Percentiles rank a stretch among this genome's conserved stretches.
phyloP scores from a whole-genome alignment of 2,113 vertebrate genomes.

The Melanerpes formicivorus region DNA sequence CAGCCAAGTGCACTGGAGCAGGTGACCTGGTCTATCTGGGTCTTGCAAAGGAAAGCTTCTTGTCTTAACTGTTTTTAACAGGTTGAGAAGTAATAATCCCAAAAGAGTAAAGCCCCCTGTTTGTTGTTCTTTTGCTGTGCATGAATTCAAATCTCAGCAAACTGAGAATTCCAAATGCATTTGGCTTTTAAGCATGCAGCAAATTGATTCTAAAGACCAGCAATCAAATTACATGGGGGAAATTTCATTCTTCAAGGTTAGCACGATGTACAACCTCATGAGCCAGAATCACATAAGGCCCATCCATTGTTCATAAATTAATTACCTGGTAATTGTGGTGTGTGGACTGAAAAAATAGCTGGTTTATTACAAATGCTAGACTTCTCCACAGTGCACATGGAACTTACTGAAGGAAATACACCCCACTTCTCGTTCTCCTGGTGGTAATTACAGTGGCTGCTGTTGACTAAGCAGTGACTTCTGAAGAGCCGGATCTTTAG shows the following conservation, averaged over 20 bases:
- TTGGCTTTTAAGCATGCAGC: slow-evolving; percentile 21
- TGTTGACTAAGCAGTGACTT: background rate
- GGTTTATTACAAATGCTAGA: background rate
- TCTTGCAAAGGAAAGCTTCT: background rate
- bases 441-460: background rate
- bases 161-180: background rate
- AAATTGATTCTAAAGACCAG: slow-evolving; percentile 3
- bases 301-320: background rate
- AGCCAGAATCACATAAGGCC: background rate
- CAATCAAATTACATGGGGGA: background rate
- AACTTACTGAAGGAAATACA: background rate
- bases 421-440: background rate
- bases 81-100: background rate
- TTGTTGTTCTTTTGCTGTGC: background rate
- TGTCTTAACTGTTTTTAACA: background rate
- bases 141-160: background rate
- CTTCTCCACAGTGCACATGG: background rate
- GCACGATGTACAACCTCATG: background rate
- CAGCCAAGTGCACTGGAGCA: background rate
- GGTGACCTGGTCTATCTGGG: background rate
- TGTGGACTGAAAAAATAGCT: background rate
- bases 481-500: background rate
- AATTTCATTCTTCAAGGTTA: slow-evolving; percentile 24
- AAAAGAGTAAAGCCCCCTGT: background rate
- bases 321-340: background rate